Conservation (phyloP, 1,140 invertebrate species). For the Meloidogyne exigua region DNA sequence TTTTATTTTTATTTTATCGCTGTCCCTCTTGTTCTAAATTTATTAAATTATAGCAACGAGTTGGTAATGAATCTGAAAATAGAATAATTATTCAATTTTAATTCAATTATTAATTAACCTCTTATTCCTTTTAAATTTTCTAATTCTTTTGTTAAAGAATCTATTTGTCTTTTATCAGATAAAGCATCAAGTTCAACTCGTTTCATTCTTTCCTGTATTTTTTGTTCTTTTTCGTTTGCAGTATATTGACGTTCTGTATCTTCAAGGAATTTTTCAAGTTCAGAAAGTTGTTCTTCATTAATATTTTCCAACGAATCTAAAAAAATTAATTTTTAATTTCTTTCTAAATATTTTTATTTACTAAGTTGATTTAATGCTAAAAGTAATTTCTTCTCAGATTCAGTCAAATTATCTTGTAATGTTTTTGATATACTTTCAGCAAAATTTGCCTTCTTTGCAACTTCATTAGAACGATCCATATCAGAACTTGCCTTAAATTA, state of each 20-base stretch:
- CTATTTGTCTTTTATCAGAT: constrained; percentile 23
- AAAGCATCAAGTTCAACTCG: constrained; percentile 36
- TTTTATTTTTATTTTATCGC: constrained; percentile 11
- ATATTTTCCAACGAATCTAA: constrained; percentile 62
- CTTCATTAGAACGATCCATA: constrained; percentile 44
- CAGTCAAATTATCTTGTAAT: constrained; percentile 37
- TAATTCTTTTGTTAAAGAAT: constrained; percentile 48
- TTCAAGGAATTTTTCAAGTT: constrained; percentile 53
- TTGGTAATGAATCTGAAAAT: constrained; percentile 50
- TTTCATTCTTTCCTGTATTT: constrained; percentile 49
- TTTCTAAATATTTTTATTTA: constrained; percentile 24
- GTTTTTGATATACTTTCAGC: constrained; percentile 44
- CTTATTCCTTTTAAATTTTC: constrained; percentile 50
- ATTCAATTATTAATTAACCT: neutral
- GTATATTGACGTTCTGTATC: constrained; percentile 49
- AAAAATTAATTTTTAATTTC: constrained; percentile 4
- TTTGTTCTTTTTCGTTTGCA: constrained; percentile 31
- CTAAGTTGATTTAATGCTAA: constrained; percentile 41
- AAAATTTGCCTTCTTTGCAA: constrained; percentile 44
- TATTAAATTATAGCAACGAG: constrained; percentile 56
- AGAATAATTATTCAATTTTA: neutral
- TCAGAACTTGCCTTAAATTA: constrained; percentile 40
- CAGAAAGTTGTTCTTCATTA: constrained; percentile 55
- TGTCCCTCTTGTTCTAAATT: constrained; percentile 61
- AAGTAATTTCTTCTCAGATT: constrained; percentile 40